Evolutionary conservation across 2,797 vertebrate species (phyloP).

Genomic region (Diplodus puntazzo): DNA sequence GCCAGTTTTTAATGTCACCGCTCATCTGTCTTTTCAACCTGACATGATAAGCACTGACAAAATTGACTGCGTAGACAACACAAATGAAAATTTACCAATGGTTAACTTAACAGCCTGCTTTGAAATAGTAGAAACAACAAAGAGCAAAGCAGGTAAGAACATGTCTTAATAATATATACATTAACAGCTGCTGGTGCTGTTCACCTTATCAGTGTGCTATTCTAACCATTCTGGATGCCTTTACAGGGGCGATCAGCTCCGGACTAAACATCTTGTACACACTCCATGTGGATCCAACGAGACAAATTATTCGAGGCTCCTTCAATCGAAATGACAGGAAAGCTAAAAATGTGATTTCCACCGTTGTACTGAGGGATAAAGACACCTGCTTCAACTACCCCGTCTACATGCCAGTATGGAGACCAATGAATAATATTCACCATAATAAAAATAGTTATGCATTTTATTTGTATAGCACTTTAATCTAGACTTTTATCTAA

Average conservation of each 20-base stretch:
- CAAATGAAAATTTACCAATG: too few relatives aligned
- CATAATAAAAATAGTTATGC: too few relatives aligned
- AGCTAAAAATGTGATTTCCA: slow-evolving; percentile 15
- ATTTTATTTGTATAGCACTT: too few relatives aligned
- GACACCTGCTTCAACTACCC: slow-evolving; percentile 64
- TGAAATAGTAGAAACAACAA: too few relatives aligned
- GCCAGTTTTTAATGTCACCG: too few relatives aligned
- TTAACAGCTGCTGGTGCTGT: not conserved
- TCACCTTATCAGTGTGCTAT: not conserved
- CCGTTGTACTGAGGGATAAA: slow-evolving; percentile 9
- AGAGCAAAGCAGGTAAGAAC: too few relatives aligned
- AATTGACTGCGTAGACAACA: too few relatives aligned
- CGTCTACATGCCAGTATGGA: slow-evolving; percentile 80
- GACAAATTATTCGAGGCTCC: slow-evolving; percentile 69
- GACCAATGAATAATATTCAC: not conserved
- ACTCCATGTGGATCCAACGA: slow-evolving; percentile 78
- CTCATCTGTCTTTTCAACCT: too few relatives aligned
- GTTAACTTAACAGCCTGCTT: too few relatives aligned
- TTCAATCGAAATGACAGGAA: slow-evolving; percentile 53
- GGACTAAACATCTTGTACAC: slow-evolving; percentile 75
- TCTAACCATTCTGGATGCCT: not conserved
- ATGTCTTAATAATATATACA: not conserved
- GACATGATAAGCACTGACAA: too few relatives aligned
- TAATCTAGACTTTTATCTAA: too few relatives aligned
- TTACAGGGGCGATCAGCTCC: slow-evolving; percentile 27